Evolutionary conservation across 2,888 invertebrate genomes (phyloP), one percentile per base, ranked within the genome.

Genomic region (Atrina japonica): DNA sequence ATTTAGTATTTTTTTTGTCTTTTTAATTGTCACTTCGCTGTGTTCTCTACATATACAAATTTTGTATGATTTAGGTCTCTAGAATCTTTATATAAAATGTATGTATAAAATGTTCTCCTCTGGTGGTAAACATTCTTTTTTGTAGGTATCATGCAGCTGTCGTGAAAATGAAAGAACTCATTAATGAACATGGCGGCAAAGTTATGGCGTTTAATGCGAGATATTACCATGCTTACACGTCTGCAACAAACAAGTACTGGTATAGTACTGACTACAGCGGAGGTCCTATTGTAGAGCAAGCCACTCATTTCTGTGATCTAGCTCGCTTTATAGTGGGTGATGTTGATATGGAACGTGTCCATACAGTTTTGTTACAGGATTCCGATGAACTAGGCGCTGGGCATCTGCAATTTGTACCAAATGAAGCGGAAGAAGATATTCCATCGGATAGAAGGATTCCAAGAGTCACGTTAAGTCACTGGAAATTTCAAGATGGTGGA

Each of bases 281-380:
- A 18, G 73, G 73, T 30, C 73, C 73, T 49, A 69, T 73, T 18
- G 68, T 73, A 5, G 73, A 73, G 43, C 73, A 73, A 18, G 73
- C 69, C 11, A 73, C 73, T 0, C 73, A 73, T 25, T 61, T 73
- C 16, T 73, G 73, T 59, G 73, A 73, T 40, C 40, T 73, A 3
- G 65, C 60, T 9, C 55, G 68, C n/a, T 73, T 40, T 52, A 41
- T 73, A 0, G 69, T 65, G 16, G 66, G 73, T 7, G 73, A 73
- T 27, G 29, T 73, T n/a, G 60, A 69, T 21, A 18, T 65, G n/a
- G 52, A 43, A 9, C 45, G 68, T 6, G 53, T 73, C 0, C 65
- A 69, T 40, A 68, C 68, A 1, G 23, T 73, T 21, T 56, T 64
- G 52, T 50, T 73, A 7, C 49, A 65, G n/a, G 68, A 73, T 27